A percentile compares a stretch with the other conserved stretches of the same genome.
These are phyloP conservation scores for Malacoraja senta DNA, from an alignment of 2,797 vertebrate genomes.

Conservation along the genomic window DNA sequence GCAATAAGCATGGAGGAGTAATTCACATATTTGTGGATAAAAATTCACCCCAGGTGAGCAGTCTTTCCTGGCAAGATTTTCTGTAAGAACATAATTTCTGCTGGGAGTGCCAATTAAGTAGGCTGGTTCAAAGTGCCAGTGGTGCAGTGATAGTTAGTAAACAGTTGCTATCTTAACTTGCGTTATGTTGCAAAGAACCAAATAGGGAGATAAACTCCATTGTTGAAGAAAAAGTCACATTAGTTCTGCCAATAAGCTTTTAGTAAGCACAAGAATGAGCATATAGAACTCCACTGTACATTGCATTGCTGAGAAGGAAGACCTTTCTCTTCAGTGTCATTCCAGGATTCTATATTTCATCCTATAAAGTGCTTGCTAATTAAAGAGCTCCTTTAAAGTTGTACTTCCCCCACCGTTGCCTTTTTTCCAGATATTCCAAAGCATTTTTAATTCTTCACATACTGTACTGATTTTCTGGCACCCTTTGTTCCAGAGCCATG, in stretches of 20 bases:
- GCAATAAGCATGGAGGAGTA: slow-evolving; percentile 93
- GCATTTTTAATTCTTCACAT: neutral
- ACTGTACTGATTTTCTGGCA: neutral
- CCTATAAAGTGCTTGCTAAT: no score
- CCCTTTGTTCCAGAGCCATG: no score
- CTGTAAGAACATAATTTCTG: neutral
- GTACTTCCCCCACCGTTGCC: neutral
- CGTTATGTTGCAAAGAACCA: neutral
- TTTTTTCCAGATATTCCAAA: neutral
- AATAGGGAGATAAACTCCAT: neutral
- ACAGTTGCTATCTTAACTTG: neutral
- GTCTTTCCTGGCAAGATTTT: neutral
- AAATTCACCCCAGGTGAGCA: slow-evolving; percentile 84
- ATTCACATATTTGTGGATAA: slow-evolving; percentile 95
- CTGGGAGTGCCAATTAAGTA: neutral
- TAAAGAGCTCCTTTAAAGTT: neutral
- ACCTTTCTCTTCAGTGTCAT: neutral
- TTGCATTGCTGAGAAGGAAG: no score
- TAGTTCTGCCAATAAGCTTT: neutral
- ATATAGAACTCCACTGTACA: neutral
- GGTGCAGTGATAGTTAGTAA: neutral
- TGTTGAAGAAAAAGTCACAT: neutral
- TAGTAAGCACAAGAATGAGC: neutral
- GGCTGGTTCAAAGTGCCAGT: neutral
- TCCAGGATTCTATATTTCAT: neutral